Evolutionary conservation across 2,888 invertebrate genomes (phyloP).

Genomic region (Epinotia brunnichana): DNA sequence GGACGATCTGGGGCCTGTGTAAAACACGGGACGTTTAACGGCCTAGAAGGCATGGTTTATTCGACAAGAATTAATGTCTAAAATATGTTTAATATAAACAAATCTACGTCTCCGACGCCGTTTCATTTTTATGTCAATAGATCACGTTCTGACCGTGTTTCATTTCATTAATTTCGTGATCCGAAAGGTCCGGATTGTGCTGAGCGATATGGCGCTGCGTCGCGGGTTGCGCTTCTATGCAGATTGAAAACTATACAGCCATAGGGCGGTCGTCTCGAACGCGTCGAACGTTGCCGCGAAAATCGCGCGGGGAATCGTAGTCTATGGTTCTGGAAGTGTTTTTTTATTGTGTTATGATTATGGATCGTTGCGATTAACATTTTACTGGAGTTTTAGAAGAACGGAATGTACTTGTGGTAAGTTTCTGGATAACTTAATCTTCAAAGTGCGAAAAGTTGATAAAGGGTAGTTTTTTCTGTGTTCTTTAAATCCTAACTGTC

Average conservation of each 20-base stretch:
- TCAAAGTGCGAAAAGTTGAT: neutral
- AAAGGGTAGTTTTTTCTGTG: neutral
- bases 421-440: neutral
- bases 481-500: no score
- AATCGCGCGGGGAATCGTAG: constrained; percentile 46
- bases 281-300: constrained; percentile 29
- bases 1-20: neutral
- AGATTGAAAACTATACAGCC: constrained; percentile 42
- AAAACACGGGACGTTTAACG: neutral
- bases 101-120: constrained; percentile 25
- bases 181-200: constrained; percentile 45
- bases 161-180: constrained; percentile 46
- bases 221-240: constrained; percentile 36
- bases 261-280: constrained; percentile 44
- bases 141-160: constrained; percentile 47
- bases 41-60: neutral
- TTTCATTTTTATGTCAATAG: constrained; percentile 46
- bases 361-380: constrained; percentile 17
- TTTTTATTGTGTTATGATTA: constrained; percentile 32
- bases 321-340: constrained; percentile 34
- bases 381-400: constrained; percentile 17
- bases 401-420: constrained; percentile 25
- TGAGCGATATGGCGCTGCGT: constrained; percentile 39
- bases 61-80: neutral
- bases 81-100: constrained; percentile 28